phyloP scores from a whole-genome alignment of 2,888 invertebrate genomes.

The Xiphydria camelus region DNA sequence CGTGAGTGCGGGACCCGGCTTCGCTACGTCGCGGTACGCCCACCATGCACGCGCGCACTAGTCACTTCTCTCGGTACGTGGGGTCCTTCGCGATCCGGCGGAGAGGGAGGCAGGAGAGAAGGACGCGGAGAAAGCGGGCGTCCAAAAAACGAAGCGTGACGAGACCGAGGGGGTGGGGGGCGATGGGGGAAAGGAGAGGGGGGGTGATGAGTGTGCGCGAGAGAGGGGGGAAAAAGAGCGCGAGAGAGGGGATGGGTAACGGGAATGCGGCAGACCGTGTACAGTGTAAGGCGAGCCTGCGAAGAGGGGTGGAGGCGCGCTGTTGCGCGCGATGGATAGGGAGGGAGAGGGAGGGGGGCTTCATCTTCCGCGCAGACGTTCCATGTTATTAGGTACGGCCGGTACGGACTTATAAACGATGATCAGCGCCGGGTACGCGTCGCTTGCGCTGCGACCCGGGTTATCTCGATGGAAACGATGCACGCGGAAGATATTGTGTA shows the following conservation, averaged over 20 bases:
- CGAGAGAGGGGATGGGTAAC: conserved; percentile 5
- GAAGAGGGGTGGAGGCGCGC: conserved; percentile 13
- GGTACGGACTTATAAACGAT: too few species aligned
- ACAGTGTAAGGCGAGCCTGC: too few species aligned
- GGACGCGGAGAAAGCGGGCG: conserved; percentile 1
- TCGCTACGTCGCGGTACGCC: conserved; percentile 29
- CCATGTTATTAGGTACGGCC: too few species aligned
- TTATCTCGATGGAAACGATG: too few species aligned
- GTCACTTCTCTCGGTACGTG: conserved; percentile 15
- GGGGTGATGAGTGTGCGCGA: conserved; percentile 1
- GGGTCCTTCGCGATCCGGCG: conserved; percentile 4
- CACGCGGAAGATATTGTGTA: too few species aligned
- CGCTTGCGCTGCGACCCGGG: too few species aligned
- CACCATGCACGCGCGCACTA: conserved; percentile 29
- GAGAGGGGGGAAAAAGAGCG: conserved; percentile 6
- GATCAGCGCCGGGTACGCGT: too few species aligned
- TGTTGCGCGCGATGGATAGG: conserved; percentile 12
- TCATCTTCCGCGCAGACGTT: too few species aligned
- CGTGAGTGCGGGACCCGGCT: background rate
- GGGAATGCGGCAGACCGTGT: background rate
- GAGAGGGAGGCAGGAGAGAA: conserved; percentile 3
- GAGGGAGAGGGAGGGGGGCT: conserved; percentile 20
- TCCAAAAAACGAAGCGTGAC: too few species aligned
- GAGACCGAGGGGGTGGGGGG: background rate
- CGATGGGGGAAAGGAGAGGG: background rate